Evolutionary conservation across 2,888 invertebrate genomes (phyloP).

Genomic region (Drosophila nigricruria): DNA sequence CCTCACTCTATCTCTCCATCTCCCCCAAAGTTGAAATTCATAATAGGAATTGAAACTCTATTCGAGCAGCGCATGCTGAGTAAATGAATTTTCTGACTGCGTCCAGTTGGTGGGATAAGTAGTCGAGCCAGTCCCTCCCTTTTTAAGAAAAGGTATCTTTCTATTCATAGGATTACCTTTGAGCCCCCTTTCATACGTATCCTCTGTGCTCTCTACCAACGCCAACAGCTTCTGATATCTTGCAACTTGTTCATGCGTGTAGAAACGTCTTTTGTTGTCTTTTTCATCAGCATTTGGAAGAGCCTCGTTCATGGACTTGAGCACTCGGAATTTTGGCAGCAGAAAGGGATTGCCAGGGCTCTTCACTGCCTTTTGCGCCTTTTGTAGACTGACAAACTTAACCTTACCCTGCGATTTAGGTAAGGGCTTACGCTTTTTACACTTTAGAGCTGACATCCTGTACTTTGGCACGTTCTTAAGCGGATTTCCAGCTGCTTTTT

Average conservation of each 20-base stretch:
- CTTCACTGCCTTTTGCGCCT: neutral
- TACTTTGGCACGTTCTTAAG: slow-evolving; percentile 5
- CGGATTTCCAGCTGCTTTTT: neutral
- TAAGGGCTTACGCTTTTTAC: neutral
- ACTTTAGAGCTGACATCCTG: slow-evolving; percentile 19
- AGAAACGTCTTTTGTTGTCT: neutral
- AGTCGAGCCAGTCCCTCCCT: neutral
- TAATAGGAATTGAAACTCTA: neutral
- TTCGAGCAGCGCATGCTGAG: slow-evolving; percentile 9
- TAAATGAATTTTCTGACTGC: slow-evolving; percentile 3
- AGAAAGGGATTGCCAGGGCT: neutral
- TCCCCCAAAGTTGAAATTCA: slow-evolving; percentile 17
- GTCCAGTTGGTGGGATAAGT: slow-evolving; percentile 32
- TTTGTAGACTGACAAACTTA: slow-evolving; percentile 9
- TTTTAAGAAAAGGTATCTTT: neutral
- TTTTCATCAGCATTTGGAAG: neutral
- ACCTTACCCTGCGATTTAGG: neutral
- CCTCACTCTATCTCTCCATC: slow-evolving; percentile 11
- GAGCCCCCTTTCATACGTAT: neutral
- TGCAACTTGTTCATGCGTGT: neutral
- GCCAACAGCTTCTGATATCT: slow-evolving; percentile 6
- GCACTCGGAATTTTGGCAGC: slow-evolving; percentile 18
- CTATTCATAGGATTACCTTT: neutral
- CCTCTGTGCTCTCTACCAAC: neutral
- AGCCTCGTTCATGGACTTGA: slow-evolving; percentile 24